phyloP scores from a whole-genome alignment of 2,113 vertebrate genomes.

The Stomatorhinus ivindoensis region DNA sequence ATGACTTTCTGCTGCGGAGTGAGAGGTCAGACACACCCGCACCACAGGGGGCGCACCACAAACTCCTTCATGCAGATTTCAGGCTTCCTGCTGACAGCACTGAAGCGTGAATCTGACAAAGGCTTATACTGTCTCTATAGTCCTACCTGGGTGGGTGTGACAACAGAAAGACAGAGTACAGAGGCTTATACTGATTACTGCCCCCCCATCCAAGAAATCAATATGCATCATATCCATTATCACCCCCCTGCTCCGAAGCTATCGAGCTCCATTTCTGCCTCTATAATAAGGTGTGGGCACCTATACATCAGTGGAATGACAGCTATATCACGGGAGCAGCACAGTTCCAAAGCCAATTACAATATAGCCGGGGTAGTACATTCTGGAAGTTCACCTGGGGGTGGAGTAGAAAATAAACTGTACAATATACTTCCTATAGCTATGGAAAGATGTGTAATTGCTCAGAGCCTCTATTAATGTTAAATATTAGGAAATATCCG shows the following conservation, averaged over 20 bases:
- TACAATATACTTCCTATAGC: neutral
- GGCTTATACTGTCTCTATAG: neutral
- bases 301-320: neutral
- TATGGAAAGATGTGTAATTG: neutral
- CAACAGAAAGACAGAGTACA: neutral
- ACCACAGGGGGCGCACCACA: neutral
- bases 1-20: neutral
- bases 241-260: conserved; percentile 21
- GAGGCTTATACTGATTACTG: conserved; percentile 48
- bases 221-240: conserved; percentile 50
- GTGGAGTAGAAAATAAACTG: neutral
- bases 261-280: neutral
- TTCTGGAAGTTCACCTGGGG: conserved; percentile 1
- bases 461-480: neutral
- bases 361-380: neutral
- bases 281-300: neutral
- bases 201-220: conserved; percentile 40
- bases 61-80: neutral
- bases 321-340: neutral
- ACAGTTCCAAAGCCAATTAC: conserved; percentile 11
- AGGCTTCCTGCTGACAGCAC: neutral
- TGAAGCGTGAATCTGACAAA: neutral
- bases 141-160: neutral
- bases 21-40: neutral
- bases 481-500: neutral